Evolutionary conservation across 1,140 invertebrate genomes (phyloP), one percentile per base, ranked within the genome.

Genomic region (Brachionus rotundiformis): DNA sequence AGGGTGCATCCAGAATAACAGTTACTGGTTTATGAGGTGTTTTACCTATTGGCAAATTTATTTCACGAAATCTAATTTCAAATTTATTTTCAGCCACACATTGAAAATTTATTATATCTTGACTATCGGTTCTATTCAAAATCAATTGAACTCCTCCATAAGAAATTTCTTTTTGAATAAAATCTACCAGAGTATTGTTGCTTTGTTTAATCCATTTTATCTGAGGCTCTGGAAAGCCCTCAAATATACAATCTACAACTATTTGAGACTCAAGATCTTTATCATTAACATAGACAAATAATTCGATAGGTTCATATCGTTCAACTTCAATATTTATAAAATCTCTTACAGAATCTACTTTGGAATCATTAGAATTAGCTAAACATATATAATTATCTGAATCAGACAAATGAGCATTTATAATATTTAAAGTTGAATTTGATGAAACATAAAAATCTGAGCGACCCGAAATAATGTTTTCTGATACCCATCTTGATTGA

Each of bases 11-110:
- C 4, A n/a, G n/a, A n/a, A 16, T 23, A 19, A 54, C 23, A 54
- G 2, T 7, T 4, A 54, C 16, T 19, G 47, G 47, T 8, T 25
- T 25, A 29, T 63, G 61, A 27, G 25, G 25, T 5, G 11, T 31
- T 63, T 63, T 63, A 33, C 61, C 61, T 1, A 54, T 54, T 54
- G 47, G 10, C 25, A 71, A 36, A 71, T 29, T 44, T n/a, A 73
- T 73, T 29, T 44, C 5, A 11, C n/a, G 0, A 16, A 73, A 8
- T 73, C 44, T 73, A 25, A 8, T 47, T 44, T 73, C 68, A 44
- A 73, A 73, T 44, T 73, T 41, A 44, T 73, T 73, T 31, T 44
- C 68, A 41, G 68, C 68, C 23, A 29, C 1, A 16, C 68, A 73
- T 44, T 47, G 36, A 73, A 31, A 73, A 44, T 13, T 44, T 31